phyloP scores from a whole-genome alignment of 2,888 invertebrate genomes.

The Sabatieria punctata region DNA sequence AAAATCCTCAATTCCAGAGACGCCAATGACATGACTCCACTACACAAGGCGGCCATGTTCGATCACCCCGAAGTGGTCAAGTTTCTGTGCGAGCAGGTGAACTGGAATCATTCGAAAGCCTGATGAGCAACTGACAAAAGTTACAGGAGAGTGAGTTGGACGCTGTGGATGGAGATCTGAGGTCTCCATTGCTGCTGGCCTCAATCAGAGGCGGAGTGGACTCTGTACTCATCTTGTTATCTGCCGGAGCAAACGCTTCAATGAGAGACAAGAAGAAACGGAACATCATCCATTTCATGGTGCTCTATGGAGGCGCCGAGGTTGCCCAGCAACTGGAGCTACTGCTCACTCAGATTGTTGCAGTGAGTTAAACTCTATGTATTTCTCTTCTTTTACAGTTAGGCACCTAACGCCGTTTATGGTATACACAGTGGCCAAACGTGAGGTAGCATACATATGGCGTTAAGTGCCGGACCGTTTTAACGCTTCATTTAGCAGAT shows the following conservation, averaged over 20 bases:
- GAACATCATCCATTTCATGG: conserved; percentile 66
- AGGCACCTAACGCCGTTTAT: too few relatives aligned
- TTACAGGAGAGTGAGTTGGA: conserved; percentile 61
- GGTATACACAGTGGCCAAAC: too few relatives aligned
- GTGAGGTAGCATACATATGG: too few relatives aligned
- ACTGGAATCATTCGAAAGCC: too few relatives aligned
- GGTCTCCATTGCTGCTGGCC: conserved; percentile 61
- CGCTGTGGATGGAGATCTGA: conserved; percentile 55
- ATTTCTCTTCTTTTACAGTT: too few relatives aligned
- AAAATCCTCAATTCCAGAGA: conserved; percentile 56
- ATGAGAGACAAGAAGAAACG: conserved; percentile 61
- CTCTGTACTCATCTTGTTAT: conserved; percentile 54
- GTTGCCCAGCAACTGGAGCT: too few relatives aligned
- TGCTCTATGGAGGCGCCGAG: too few relatives aligned
- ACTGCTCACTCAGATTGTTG: too few relatives aligned
- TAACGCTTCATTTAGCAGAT: too few relatives aligned
- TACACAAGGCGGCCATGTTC: conserved; percentile 80
- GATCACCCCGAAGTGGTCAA: conserved; percentile 63
- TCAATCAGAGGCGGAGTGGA: conserved; percentile 66
- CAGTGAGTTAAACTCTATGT: too few relatives aligned
- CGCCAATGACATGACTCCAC: conserved; percentile 68
- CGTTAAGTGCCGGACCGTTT: too few relatives aligned
- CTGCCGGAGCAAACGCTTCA: conserved; percentile 55
- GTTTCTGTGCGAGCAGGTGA: conserved; percentile 42
- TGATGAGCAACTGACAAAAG: too few relatives aligned